A percentile compares a stretch with the other conserved stretches of the same genome.
Evolutionary conservation across 30 jellyfish, hydroid and myxozoan species (phyloP).

Genomic region (Nemopilema nomurai): DNA sequence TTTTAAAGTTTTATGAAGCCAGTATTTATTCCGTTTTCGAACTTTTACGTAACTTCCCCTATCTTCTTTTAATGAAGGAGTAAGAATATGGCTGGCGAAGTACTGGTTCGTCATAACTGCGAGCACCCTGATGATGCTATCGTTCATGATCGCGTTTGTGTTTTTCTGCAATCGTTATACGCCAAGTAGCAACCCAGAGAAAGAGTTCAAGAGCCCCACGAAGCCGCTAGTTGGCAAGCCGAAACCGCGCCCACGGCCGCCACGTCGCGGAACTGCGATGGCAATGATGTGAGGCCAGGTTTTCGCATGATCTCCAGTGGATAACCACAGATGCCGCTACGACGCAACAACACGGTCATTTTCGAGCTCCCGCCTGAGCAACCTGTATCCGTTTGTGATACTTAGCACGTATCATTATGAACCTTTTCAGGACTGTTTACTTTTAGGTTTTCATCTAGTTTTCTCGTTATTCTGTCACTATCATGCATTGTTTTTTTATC

Average conservation of each 20-base stretch:
- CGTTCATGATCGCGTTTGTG: slow-evolving; percentile 92
- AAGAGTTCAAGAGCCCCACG: slow-evolving; percentile 73
- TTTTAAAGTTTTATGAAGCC: too few relatives aligned
- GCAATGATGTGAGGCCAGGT: slow-evolving; percentile 50
- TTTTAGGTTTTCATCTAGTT: not conserved
- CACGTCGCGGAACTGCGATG: slow-evolving; percentile 33
- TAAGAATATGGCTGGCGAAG: slow-evolving; percentile 87
- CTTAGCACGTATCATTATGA: not conserved
- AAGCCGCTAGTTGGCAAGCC: slow-evolving; percentile 53
- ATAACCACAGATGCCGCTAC: not conserved
- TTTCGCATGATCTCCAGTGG: not conserved
- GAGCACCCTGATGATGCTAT: slow-evolving; percentile 72
- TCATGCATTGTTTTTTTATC: not conserved
- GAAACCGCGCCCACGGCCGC: slow-evolving; percentile 50
- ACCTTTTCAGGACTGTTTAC: not conserved
- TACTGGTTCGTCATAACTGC: slow-evolving; percentile 93
- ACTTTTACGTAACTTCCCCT: not conserved
- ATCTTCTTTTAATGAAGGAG: slow-evolving; percentile 43
- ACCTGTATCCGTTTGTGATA: not conserved
- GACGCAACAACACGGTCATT: not conserved
- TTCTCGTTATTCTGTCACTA: not conserved
- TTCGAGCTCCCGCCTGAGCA: not conserved
- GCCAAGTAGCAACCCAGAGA: slow-evolving; percentile 90
- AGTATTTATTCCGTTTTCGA: too few relatives aligned
- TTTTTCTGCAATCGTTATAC: slow-evolving; percentile 86